A percentile compares a stretch with the other conserved stretches of the same genome.
Evolutionary conservation across 2,888 invertebrate species (phyloP).

Genomic region (Epinotia brunnichana): DNA sequence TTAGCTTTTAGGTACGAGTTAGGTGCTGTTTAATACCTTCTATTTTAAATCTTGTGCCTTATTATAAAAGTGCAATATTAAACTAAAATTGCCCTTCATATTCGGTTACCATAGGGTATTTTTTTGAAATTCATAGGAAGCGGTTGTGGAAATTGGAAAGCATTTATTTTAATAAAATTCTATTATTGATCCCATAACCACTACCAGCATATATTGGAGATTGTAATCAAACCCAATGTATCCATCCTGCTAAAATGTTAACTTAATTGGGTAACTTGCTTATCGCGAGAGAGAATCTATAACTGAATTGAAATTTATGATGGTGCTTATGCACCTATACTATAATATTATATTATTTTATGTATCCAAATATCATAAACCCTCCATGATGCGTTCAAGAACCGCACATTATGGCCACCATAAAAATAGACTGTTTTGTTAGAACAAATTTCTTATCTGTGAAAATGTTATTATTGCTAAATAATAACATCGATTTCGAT

Average conservation of each 20-base stretch:
- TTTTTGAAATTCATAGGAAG: neutral
- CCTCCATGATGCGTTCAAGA: no score
- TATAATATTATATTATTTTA: no score
- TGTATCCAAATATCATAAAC: no score
- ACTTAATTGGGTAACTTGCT: conserved; percentile 53
- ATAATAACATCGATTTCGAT: no score
- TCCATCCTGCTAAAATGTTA: conserved; percentile 55
- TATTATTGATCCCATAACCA: conserved; percentile 10
- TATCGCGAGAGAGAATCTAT: conserved; percentile 55
- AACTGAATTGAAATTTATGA: conserved; percentile 52
- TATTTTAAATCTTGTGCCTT: no score
- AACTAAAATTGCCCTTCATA: neutral
- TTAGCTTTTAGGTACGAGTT: no score
- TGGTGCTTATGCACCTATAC: no score
- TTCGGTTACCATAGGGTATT: neutral
- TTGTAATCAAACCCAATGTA: neutral
- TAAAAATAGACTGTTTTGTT: no score
- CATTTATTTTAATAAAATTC: conserved; percentile 27
- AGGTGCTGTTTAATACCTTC: no score
- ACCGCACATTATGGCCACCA: no score
- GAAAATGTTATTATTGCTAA: no score
- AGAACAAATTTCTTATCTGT: no score
- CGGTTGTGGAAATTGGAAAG: neutral
- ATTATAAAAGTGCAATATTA: neutral
- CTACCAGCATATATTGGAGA: conserved; percentile 5